phyloP scores from a whole-genome alignment of 1,140 invertebrate genomes.

The Myzus persicae region DNA sequence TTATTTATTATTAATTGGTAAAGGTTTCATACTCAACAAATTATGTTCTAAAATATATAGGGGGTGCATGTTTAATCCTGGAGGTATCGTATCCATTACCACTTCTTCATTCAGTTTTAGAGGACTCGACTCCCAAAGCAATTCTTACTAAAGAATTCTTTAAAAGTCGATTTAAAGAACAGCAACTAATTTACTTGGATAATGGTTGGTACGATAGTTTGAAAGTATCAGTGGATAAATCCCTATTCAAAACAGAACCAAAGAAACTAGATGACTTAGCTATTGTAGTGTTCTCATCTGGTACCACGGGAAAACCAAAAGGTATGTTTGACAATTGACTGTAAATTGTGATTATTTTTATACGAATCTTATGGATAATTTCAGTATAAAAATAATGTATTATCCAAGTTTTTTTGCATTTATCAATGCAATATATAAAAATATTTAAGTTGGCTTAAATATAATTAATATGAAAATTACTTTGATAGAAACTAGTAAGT shows the following conservation, averaged over 20 bases:
- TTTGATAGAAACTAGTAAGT: too few species aligned
- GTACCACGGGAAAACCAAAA: constrained; percentile 70
- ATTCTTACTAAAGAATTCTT: constrained; percentile 61
- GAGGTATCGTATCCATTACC: constrained; percentile 66
- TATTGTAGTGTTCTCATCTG: constrained; percentile 68
- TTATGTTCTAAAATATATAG: constrained; percentile 56
- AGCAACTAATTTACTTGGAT: constrained; percentile 59
- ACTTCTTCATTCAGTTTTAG: constrained; percentile 60
- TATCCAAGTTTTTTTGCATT: too few species aligned
- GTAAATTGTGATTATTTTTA: not conserved
- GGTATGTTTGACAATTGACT: constrained; percentile 61
- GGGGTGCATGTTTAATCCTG: constrained; percentile 64
- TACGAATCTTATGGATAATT: not conserved
- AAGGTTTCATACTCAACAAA: not conserved
- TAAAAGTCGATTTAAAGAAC: constrained; percentile 34
- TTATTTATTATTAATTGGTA: not conserved
- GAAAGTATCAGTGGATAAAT: not conserved
- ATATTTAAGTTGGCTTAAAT: not conserved
- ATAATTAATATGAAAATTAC: too few species aligned
- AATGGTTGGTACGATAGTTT: constrained; percentile 58
- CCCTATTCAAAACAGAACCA: constrained; percentile 31
- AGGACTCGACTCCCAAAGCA: constrained; percentile 60
- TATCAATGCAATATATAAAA: too few species aligned
- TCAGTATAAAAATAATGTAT: too few species aligned
- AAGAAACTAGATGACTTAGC: constrained; percentile 65